phyloP scores from a whole-genome alignment of 1,140 invertebrate species.

The Drosophila ironensis region DNA sequence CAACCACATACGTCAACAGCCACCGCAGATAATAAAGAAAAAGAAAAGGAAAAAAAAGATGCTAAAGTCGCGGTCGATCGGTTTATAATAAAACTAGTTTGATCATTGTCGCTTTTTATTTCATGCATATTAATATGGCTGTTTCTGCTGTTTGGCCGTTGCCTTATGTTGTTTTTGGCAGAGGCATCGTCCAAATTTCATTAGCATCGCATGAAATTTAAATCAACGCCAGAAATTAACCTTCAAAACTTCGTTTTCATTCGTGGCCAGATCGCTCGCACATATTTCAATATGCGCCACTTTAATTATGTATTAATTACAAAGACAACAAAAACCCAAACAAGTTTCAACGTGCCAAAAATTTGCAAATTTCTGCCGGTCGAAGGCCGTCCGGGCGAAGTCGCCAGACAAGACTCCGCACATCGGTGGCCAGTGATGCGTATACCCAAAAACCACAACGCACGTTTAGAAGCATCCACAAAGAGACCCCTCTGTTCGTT shows the following conservation, averaged over 20 bases:
- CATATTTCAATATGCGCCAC: constrained; percentile 54
- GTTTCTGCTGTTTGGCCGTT: background rate
- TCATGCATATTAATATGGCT: constrained; percentile 28
- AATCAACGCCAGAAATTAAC: constrained; percentile 53
- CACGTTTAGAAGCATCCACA: no score
- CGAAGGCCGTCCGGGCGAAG: constrained; percentile 33
- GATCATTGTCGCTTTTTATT: constrained; percentile 37
- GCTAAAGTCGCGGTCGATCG: constrained; percentile 12
- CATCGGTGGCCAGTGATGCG: constrained; percentile 21
- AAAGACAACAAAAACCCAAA: constrained; percentile 47
- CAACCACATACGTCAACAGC: constrained; percentile 28
- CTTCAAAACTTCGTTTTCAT: constrained; percentile 50
- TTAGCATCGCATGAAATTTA: constrained; percentile 56
- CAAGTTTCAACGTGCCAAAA: constrained; percentile 48
- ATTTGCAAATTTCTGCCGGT: constrained; percentile 32
- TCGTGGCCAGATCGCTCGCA: constrained; percentile 34
- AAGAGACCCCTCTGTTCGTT: background rate
- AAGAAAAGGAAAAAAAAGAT: constrained; percentile 5
- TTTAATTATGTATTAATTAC: constrained; percentile 57
- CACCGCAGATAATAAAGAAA: background rate
- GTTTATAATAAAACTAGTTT: constrained; percentile 40
- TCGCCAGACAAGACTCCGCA: constrained; percentile 19
- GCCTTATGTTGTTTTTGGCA: constrained; percentile 15
- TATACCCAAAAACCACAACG: constrained; percentile 17
- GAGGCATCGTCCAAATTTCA: constrained; percentile 51